Base-by-base conservation (phyloP, 1,140 invertebrate species). In the Elymnias hypermnestra region DNA sequence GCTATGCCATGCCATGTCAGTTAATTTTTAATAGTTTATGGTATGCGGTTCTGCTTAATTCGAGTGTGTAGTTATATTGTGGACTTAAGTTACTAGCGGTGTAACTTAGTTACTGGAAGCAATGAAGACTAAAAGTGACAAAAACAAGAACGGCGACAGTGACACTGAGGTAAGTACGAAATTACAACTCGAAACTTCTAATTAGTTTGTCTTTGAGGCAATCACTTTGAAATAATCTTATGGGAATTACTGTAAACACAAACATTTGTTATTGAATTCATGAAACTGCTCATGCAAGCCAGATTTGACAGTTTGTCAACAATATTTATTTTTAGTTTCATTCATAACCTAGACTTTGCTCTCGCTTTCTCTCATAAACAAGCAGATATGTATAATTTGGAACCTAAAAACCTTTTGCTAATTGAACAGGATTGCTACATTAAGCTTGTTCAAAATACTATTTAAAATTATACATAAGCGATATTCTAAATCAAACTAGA, bases 61-160 rank as follows among this genome's bases (percentile, higher is more conserved):
- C 76, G 57, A 67, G 71, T 75, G 61, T 69, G 65, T 74, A 50
- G 58, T 63, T 57, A 62, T 58, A 53, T 71, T 42, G 75, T 82
- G 72, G 58, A 62, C 44, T 43, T 35, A 50, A 70, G 71, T 79
- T 79, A 76, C 72, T 70, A 62, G 43, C 60, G 61, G 49, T 69
- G 53, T 68, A 65, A 41, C 66, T 74, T 19, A 21, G 18, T 10
- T 51, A 22, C 68, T 71, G 76, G 67, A 79, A 63, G 73, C 59
- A 57, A 84, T 84, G 78, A 84, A 84, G 77, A 84, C 78, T 57
- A 84, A 83, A 81, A 68, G 68, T 53, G 74, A 79, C 56, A 83
- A 84, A 64, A 79, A 73, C 58, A 82, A 78, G 53, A 71, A 72
- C 58, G 81, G 71, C 19, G 19, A 21, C 19, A 14, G 53, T 46